phyloP scores from a whole-genome alignment of 2,113 vertebrate genomes.

The Tylochromis polylepis region DNA sequence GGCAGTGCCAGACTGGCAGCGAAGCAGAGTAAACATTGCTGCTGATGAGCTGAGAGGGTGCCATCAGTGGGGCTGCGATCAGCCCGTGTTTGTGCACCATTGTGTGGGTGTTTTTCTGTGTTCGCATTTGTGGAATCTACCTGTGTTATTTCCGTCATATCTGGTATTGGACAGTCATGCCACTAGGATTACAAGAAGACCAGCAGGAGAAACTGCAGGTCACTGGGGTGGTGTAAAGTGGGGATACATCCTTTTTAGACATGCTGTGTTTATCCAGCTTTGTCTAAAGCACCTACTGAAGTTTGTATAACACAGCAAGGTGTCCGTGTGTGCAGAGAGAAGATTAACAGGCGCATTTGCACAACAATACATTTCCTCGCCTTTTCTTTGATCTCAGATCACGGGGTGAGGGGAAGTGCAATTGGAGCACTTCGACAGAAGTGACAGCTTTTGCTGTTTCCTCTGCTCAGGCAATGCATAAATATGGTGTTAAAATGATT shows the following conservation, averaged over 20 bases:
- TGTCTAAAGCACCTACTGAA: neutral
- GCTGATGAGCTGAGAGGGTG: constrained; percentile 25
- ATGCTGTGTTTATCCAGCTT: neutral
- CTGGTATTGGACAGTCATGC: neutral
- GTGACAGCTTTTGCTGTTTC: neutral
- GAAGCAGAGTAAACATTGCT: neutral
- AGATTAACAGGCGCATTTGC: neutral
- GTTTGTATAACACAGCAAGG: neutral
- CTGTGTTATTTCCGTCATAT: neutral
- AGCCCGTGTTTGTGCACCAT: neutral
- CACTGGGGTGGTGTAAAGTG: neutral
- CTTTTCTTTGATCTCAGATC: neutral
- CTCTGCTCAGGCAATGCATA: neutral
- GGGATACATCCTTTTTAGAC: neutral
- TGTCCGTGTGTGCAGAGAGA: neutral
- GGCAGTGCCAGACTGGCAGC: constrained; percentile 1
- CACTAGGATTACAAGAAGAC: constrained; percentile 4
- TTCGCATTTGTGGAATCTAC: neutral
- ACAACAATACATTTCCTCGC: neutral
- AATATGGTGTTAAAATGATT: neutral
- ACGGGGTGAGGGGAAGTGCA: neutral
- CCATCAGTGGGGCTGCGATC: constrained; percentile 5
- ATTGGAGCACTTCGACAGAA: neutral
- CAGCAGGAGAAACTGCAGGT: neutral
- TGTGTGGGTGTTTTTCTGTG: constrained; percentile 1